Conservation (phyloP, 2,888 invertebrate species). For the Conistra vaccinii region DNA sequence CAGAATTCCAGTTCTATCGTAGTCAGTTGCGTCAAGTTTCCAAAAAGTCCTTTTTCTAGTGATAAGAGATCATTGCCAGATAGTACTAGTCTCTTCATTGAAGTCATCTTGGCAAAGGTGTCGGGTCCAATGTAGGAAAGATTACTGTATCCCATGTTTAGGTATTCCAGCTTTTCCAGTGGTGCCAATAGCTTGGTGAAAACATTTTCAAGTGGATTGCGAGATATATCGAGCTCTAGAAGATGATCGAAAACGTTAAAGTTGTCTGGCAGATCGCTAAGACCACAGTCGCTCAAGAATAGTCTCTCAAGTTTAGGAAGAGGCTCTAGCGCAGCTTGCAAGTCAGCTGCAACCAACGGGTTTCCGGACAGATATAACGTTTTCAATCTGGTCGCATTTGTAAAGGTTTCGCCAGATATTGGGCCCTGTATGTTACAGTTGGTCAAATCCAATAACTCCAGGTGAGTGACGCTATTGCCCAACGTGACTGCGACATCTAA, state of each 20-base stretch:
- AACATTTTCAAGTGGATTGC: conserved; percentile 93
- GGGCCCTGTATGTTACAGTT: conserved; percentile 93
- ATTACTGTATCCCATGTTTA: conserved; percentile 94
- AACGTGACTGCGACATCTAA: conserved; percentile 92
- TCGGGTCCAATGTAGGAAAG: conserved; percentile 92
- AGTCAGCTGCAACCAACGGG: conserved; percentile 92
- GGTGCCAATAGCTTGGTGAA: conserved; percentile 92
- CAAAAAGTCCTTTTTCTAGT: conserved; percentile 92
- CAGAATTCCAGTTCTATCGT: conserved; percentile 93
- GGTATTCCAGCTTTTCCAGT: conserved; percentile 92
- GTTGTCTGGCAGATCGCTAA: conserved; percentile 92
- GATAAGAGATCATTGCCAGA: conserved; percentile 93
- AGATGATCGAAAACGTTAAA: conserved; percentile 92
- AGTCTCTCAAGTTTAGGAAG: conserved; percentile 92
- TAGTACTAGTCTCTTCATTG: conserved; percentile 92
- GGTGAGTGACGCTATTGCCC: conserved; percentile 92
- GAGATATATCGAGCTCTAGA: conserved; percentile 93
- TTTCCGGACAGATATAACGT: conserved; percentile 93
- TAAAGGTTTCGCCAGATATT: conserved; percentile 92
- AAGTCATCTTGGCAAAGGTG: conserved; percentile 93
- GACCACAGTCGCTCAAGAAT: conserved; percentile 92
- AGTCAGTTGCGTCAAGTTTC: conserved; percentile 92
- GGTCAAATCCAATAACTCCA: conserved; percentile 92
- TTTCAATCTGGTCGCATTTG: conserved; percentile 92
- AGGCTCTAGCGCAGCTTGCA: conserved; percentile 92